These are phyloP conservation scores for Scyliorhinus canicula DNA, from an alignment of 2,797 vertebrate species.

Conservation along the genomic window DNA sequence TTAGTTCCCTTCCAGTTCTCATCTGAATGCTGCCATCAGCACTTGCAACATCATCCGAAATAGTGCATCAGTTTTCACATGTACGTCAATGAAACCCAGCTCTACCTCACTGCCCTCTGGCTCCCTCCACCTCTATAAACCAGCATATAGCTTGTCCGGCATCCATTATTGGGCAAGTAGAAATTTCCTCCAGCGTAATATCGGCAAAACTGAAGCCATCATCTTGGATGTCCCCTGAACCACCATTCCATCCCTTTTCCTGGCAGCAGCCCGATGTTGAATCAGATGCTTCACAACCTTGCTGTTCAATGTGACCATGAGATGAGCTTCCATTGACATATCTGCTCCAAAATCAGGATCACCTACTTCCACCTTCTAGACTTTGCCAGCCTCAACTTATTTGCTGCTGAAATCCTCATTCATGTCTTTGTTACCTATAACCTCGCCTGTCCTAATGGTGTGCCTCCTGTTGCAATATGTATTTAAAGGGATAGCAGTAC, in stretches of 20 bases:
- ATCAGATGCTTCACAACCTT: not conserved
- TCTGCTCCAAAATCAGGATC: not conserved
- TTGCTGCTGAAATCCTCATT: not conserved
- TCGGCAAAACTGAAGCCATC: not conserved
- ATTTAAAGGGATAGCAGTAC: too few species aligned
- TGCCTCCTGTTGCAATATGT: not conserved
- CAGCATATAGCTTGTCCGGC: not conserved
- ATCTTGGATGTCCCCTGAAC: not conserved
- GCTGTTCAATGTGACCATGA: not conserved
- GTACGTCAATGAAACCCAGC: not conserved
- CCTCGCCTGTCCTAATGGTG: not conserved
- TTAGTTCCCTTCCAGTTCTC: not conserved
- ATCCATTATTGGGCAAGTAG: not conserved
- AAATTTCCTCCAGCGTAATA: not conserved
- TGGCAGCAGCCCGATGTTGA: not conserved
- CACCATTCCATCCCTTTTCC: not conserved
- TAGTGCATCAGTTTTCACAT: not conserved
- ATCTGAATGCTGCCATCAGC: not conserved
- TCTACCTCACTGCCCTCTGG: not conserved
- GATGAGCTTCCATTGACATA: not conserved
- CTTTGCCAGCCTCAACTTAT: not conserved
- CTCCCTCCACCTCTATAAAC: not conserved
- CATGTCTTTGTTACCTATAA: not conserved
- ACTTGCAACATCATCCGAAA: not conserved
- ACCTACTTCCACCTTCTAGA: not conserved